phyloP scores from a whole-genome alignment of 2,888 invertebrate genomes.

The Caenorhabditis plicata region DNA sequence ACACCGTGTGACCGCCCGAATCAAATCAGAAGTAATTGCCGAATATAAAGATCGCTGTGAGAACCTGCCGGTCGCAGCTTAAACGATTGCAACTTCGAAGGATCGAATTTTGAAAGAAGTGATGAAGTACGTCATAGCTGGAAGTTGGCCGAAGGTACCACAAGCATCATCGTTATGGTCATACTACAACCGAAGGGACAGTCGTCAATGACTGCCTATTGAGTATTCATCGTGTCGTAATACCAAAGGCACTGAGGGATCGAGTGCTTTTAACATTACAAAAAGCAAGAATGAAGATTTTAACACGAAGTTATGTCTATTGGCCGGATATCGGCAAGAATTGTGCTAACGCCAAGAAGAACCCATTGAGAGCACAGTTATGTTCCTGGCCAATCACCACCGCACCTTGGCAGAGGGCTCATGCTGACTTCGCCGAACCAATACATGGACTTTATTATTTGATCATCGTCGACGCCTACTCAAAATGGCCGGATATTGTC shows the following conservation, averaged over 20 bases:
- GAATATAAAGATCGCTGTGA: not conserved
- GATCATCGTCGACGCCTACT: constrained; percentile 66
- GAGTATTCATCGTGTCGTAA: constrained; percentile 43
- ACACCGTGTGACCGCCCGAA: constrained; percentile 13
- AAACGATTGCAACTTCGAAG: constrained; percentile 1
- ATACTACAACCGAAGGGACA: not conserved
- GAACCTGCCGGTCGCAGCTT: constrained; percentile 5
- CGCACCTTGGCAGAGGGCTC: constrained; percentile 65
- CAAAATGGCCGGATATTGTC: constrained; percentile 67
- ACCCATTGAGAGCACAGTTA: constrained; percentile 40
- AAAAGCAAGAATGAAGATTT: constrained; percentile 53
- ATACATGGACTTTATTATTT: constrained; percentile 59
- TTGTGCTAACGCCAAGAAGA: constrained; percentile 35
- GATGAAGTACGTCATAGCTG: not conserved
- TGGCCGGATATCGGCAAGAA: constrained; percentile 52
- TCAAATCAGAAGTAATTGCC: constrained; percentile 6
- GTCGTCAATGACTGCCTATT: constrained; percentile 14
- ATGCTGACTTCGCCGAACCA: constrained; percentile 68
- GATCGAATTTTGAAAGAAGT: constrained; percentile 6
- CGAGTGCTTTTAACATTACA: constrained; percentile 49
- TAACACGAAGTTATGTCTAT: constrained; percentile 57
- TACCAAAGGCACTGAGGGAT: constrained; percentile 40
- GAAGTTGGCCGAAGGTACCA: constrained; percentile 1
- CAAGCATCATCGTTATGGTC: not conserved
- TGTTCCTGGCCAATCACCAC: constrained; percentile 57